Evolutionary conservation across 1,140 invertebrate species (phyloP).

Genomic region (Whitmania pigra): DNA sequence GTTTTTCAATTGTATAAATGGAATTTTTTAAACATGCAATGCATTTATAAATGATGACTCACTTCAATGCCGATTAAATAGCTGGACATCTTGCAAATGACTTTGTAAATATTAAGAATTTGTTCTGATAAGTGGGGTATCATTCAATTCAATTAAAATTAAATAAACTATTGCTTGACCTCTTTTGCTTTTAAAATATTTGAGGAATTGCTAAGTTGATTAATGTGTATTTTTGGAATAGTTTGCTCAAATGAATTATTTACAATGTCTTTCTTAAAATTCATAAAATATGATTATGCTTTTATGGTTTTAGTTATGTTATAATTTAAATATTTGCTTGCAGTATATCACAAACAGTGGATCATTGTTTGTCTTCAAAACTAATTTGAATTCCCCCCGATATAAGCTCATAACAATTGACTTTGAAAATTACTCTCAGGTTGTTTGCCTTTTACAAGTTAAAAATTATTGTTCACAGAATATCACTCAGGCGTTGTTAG

Average conservation of each 20-base stretch:
- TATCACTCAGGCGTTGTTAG: neutral
- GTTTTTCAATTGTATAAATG: conserved; percentile 26
- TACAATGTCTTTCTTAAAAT: too few relatives aligned
- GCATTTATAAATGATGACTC: too few relatives aligned
- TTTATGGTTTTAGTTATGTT: neutral
- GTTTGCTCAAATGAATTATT: too few relatives aligned
- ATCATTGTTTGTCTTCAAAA: conserved; percentile 68
- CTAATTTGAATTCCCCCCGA: conserved; percentile 84
- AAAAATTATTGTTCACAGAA: neutral
- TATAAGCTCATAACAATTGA: conserved; percentile 78
- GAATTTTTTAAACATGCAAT: too few relatives aligned
- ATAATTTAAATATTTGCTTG: conserved; percentile 9
- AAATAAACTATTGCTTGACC: neutral
- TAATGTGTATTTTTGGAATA: too few relatives aligned
- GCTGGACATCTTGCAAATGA: too few relatives aligned
- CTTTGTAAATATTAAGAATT: too few relatives aligned
- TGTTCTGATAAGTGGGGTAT: too few relatives aligned
- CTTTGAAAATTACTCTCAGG: conserved; percentile 55
- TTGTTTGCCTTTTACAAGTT: conserved; percentile 25
- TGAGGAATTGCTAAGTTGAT: too few relatives aligned
- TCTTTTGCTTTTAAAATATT: too few relatives aligned
- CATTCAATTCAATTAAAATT: too few relatives aligned
- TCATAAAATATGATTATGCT: neutral
- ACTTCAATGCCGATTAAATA: too few relatives aligned
- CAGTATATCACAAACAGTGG: conserved; percentile 84